A percentile compares a stretch with the other conserved stretches of the same genome.
Conservation (phyloP, 2,888 invertebrate species). For the Drosophila mimetica region DNA sequence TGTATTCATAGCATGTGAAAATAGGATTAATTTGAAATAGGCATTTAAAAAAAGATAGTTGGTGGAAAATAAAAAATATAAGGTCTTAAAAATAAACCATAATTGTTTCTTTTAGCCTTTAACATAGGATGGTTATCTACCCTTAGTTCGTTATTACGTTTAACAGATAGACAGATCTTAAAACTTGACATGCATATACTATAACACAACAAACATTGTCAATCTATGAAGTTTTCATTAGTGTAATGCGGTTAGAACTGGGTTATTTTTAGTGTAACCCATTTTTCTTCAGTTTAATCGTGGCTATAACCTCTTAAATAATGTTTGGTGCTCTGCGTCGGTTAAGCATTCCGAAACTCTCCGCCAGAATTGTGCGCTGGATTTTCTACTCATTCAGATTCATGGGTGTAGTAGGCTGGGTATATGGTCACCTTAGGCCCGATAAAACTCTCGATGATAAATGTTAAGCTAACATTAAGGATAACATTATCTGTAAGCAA, state of each 20-base stretch:
- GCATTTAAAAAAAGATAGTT: too few relatives aligned
- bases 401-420: too few relatives aligned
- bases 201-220: neutral
- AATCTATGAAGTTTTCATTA: slow-evolving; percentile 1
- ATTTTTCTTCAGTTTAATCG: neutral
- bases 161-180: neutral
- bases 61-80: too few relatives aligned
- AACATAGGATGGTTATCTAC: too few relatives aligned
- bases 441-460: too few relatives aligned
- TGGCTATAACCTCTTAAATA: neutral
- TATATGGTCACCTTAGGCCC: too few relatives aligned
- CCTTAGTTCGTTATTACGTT: too few relatives aligned
- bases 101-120: too few relatives aligned
- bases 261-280: too few relatives aligned
- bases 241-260: neutral
- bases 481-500: too few relatives aligned
- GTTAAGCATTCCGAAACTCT: neutral
- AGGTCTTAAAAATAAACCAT: too few relatives aligned
- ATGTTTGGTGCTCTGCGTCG: neutral
- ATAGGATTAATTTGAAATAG: neutral
- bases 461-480: too few relatives aligned
- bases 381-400: neutral
- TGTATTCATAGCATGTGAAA: neutral
- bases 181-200: neutral
- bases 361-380: slow-evolving; percentile 2